Base-by-base conservation (phyloP, 1,140 invertebrate species). In the Nomia melanderi region DNA sequence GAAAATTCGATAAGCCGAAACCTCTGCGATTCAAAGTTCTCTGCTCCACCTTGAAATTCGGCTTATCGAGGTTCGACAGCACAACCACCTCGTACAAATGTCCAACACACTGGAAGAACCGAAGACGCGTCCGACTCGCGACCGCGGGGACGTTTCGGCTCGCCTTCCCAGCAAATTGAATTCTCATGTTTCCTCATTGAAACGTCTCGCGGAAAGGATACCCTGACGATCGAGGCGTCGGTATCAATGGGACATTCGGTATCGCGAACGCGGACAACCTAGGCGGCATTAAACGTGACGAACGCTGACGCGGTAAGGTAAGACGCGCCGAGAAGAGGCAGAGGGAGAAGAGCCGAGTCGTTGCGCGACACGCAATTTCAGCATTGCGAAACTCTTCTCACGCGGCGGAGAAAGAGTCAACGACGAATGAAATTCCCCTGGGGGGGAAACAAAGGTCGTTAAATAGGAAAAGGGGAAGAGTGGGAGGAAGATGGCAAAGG, bases 391-490 rank as follows among this genome's bases (percentile, higher is more conserved):
- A 74, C 47, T n/a, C n/a, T 39, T 44, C n/a, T 41, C 23, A 25
- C 78, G 76, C 64, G 44, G 47, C 14, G 31, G 44, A 8, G 33
- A 63, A 69, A 44, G 39, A 36, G 39, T n/a, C 36, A 20, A 33
- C 36, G 75, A n/a, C 53, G 60, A 81, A 81, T 53, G 80, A 77
- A 71, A 82, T 77, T 77, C 80, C 53, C 41, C n/a, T 8, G 33
- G 3, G 20, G 6, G 41, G 54, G 54, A 60, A 47, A 60, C 66
- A 62, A 77, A 59, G 66, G n/a, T 62, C 36, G 67, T 62, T 60
- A 77, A 76, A 66, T 50, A 39, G 25, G n/a, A n/a, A n/a, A n/a
- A n/a, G 29, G 25, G 11, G 39, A 33, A 29, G 8, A 62, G 29
- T n/a, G 47, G 47, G 5, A 20, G 4, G n/a, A n/a, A 23, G n/a